A percentile compares a stretch with the other conserved stretches of the same genome.
These are phyloP conservation scores for Resseliella maxima DNA, from an alignment of 2,888 invertebrate species.

Conservation along the genomic window DNA sequence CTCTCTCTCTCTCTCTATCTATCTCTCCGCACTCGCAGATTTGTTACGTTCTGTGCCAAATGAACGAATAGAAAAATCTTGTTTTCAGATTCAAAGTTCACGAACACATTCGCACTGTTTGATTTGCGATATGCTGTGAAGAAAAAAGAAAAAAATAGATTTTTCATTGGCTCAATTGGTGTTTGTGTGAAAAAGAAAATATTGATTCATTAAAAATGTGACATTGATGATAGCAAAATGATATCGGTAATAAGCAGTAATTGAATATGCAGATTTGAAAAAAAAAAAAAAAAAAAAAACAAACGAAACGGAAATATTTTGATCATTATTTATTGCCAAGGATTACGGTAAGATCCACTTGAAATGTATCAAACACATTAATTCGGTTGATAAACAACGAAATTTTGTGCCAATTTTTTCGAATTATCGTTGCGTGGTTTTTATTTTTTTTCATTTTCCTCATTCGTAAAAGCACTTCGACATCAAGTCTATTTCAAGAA, in stretches of 20 bases:
- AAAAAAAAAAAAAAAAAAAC: no score
- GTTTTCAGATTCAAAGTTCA: constrained; percentile 32
- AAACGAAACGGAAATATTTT: background rate
- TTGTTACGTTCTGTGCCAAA: background rate
- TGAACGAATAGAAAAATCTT: background rate
- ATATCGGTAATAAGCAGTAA: background rate
- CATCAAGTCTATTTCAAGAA: background rate
- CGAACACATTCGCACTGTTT: background rate
- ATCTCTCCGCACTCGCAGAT: background rate
- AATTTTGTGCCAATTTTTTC: background rate
- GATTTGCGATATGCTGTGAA: background rate
- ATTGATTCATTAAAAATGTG: constrained; percentile 6
- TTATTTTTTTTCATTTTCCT: no score
- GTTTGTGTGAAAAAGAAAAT: background rate
- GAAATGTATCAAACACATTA: background rate
- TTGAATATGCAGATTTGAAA: background rate
- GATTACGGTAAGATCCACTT: background rate
- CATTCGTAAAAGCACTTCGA: background rate
- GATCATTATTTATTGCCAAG: background rate
- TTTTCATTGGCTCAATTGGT: constrained; percentile 2
- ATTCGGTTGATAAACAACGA: background rate
- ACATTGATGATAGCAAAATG: background rate
- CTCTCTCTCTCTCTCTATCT: no score
- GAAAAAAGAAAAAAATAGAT: background rate
- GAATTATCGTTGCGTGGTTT: no score